Evolutionary conservation across 1,140 invertebrate species (phyloP), one percentile per base, ranked within the genome.

Genomic region (Papilio machaon): DNA sequence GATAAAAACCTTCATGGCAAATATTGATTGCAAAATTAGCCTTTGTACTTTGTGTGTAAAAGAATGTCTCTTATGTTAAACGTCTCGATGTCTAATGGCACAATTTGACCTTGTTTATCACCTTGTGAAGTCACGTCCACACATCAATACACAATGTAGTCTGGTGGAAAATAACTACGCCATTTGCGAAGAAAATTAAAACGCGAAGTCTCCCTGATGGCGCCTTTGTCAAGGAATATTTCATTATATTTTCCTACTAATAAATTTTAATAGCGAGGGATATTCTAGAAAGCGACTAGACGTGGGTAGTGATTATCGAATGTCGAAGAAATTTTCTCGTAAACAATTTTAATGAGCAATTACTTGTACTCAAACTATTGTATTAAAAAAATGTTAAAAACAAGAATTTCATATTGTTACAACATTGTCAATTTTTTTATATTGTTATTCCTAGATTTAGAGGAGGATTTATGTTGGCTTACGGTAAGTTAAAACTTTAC

Each of bases 251-350:
- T 38, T 35, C 64, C 64, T 67, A 35, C 10, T 67, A 67, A 67
- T 67, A 35, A 67, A 67, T 35, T 67, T 30, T 67, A 64, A 64
- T 23, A 67, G 23, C 64, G 30, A 15, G 30, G 64, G 15, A 64
- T 64, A 35, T 67, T 67, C 30, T 35, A 67, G 23, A 64, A 64
- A 23, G 19, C n/a, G 58, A 64, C 64, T 67, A 67, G 64, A 67
- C 64, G 64, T 67, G 30, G 64, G 64, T 67, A 30, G 64, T 67
- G n/a, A 30, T 64, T 30, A 60, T 64, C 58, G 58, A n/a, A 30
- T 67, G 5, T 35, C 35, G 23, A 35, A 67, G 10, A 67, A 9
- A 23, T 64, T 67, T 67, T 67, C 30, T 67, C 64, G 64, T 35
- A 35, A 67, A 67, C 30, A 67, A 67, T 67, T 67, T 67, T 67